Evolutionary conservation across 2,888 invertebrate genomes (phyloP).

Genomic region (Xylota segnis): DNA sequence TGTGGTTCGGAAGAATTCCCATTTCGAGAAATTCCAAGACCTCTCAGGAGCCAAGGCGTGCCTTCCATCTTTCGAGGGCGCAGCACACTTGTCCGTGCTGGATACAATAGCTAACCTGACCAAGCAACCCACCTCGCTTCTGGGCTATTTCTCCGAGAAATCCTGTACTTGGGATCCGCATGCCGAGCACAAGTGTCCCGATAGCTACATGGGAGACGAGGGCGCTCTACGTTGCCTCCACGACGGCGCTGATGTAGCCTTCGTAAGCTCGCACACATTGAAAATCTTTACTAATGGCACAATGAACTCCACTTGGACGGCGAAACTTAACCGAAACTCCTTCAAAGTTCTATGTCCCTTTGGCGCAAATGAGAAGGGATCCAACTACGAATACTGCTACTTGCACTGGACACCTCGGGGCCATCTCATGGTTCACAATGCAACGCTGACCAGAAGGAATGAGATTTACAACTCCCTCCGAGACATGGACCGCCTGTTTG

Average conservation of each 20-base stretch:
- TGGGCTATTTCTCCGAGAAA: slow-evolving; percentile 87
- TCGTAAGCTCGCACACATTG: slow-evolving; percentile 88
- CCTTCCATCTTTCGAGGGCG: slow-evolving; percentile 92
- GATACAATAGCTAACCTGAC: slow-evolving; percentile 84
- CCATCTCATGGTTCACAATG: slow-evolving; percentile 87
- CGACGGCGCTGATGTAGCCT: slow-evolving; percentile 91
- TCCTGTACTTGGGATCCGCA: slow-evolving; percentile 86
- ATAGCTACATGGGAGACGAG: slow-evolving; percentile 86
- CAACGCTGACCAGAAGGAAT: slow-evolving; percentile 86
- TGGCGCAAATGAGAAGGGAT: slow-evolving; percentile 80
- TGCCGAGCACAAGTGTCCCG: slow-evolving; percentile 80
- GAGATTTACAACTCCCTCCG: slow-evolving; percentile 90
- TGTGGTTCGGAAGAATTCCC: slow-evolving; percentile 87
- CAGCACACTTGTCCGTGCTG: slow-evolving; percentile 88
- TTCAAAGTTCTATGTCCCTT: slow-evolving; percentile 87
- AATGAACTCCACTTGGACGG: slow-evolving; percentile 85
- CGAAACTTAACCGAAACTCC: slow-evolving; percentile 82
- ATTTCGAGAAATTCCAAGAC: slow-evolving; percentile 86
- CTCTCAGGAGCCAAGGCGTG: slow-evolving; percentile 90
- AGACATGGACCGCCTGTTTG: slow-evolving; percentile 89
- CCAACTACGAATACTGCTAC: slow-evolving; percentile 85
- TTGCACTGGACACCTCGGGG: slow-evolving; percentile 89
- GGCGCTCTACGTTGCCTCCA: slow-evolving; percentile 89
- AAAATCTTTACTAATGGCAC: slow-evolving; percentile 87
- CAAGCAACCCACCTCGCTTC: slow-evolving; percentile 80